phyloP scores from a whole-genome alignment of 2,113 vertebrate genomes.

The Archilochus colubris region DNA sequence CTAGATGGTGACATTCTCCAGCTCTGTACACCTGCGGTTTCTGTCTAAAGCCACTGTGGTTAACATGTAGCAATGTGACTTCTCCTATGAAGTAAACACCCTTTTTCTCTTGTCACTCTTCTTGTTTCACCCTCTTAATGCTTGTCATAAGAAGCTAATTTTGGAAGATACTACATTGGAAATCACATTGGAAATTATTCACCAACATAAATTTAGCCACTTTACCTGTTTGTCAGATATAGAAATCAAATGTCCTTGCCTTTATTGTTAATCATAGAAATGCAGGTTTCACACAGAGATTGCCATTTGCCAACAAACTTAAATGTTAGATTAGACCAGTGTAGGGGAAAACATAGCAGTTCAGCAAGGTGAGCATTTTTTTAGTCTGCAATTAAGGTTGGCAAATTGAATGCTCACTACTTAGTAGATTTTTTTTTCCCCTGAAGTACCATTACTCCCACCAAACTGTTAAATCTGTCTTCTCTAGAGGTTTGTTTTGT shows the following conservation, averaged over 20 bases:
- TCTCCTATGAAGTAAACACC: constrained; percentile 46
- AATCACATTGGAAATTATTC: neutral
- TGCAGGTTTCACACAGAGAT: neutral
- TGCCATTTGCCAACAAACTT: neutral
- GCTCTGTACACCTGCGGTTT: constrained; percentile 14
- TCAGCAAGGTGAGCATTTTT: neutral
- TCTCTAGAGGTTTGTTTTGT: neutral
- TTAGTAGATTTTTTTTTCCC: neutral
- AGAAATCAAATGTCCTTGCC: neutral
- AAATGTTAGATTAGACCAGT: neutral
- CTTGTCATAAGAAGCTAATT: neutral
- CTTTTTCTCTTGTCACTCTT: constrained; percentile 16
- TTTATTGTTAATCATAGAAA: neutral
- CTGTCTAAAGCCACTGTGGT: constrained; percentile 57
- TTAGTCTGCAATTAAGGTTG: neutral
- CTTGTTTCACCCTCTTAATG: neutral
- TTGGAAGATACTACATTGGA: neutral
- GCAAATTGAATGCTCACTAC: neutral
- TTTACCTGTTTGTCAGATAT: neutral
- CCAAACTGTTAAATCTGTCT: neutral
- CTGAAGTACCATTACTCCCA: neutral
- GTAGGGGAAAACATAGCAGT: neutral
- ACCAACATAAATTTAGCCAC: neutral
- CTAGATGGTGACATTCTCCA: constrained; percentile 54
- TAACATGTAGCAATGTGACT: constrained; percentile 48